A percentile compares a stretch with the other conserved stretches of the same genome.
These are phyloP conservation scores for Melanocharis versteri DNA, from an alignment of 2,113 vertebrate genomes.

Conservation along the genomic window DNA sequence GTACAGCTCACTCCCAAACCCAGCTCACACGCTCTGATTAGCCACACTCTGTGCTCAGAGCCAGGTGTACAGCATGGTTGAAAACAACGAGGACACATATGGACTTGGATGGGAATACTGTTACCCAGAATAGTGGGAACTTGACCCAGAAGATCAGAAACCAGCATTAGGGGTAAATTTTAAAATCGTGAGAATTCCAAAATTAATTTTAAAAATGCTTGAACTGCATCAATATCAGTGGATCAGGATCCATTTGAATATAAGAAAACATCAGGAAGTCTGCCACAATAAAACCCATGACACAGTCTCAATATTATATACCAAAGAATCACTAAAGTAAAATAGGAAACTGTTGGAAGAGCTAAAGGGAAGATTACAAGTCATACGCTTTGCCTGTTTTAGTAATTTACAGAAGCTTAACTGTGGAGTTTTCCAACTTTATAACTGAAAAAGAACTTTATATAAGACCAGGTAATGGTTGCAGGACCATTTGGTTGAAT, in stretches of 20 bases:
- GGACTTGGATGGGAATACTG: neutral
- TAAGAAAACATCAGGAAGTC: neutral
- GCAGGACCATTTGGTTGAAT: neutral
- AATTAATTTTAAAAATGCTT: neutral
- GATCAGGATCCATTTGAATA: neutral
- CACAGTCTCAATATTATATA: neutral
- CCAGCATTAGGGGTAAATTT: neutral
- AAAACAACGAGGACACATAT: neutral
- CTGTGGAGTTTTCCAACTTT: neutral
- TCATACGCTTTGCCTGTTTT: neutral
- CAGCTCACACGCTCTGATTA: neutral
- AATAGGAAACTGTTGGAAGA: neutral
- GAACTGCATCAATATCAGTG: fast-evolving
- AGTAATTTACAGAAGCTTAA: neutral
- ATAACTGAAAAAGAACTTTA: neutral
- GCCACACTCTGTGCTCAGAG: neutral
- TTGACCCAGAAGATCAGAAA: neutral
- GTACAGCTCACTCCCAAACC: neutral
- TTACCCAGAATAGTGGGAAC: neutral
- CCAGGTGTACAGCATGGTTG: neutral
- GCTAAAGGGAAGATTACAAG: neutral
- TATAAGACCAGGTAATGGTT: neutral
- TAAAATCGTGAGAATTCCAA: neutral
- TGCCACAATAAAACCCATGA: neutral
- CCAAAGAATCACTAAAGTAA: neutral